Evolutionary conservation across 2,888 invertebrate genomes (phyloP), one percentile per base, ranked within the genome.

Genomic region (Sesia bembeciformis): DNA sequence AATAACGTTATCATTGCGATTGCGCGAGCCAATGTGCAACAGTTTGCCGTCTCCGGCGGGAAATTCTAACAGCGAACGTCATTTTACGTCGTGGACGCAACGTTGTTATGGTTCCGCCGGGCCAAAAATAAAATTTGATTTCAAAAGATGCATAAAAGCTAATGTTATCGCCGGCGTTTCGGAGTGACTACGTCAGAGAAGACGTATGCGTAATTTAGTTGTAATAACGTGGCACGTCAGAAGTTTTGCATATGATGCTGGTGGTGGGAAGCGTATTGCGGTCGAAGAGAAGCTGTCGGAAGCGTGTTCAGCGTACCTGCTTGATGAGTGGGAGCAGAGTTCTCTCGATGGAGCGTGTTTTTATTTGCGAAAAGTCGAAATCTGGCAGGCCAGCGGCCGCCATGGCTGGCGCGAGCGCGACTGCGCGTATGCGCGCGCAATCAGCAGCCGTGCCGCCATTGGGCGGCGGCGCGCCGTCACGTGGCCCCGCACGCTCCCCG

Each of bases 271-370:
- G 55, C 55, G 57, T 54, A 42, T 23, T 42, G 53, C 2, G 23
- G 23, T 23, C 23, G 23, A 2, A 23, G 23, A 23, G 23, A 23
- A 23, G 42, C 3, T n/a, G 60, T 58, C 57, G 65, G 70, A 72
- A 71, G 72, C 67, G 70, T 67, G 61, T 62, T 58, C 64, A 65
- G 72, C 84, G 71, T 94, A 97, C 97, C 96, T 97, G 97, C 88
- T 96, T 96, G 78, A 97, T 95, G 84, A 97, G 93, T 71, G 97
- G 97, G 80, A 97, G 94, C 74, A 97, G 93, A 70, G 97, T 97
- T 90, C 95, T 95, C 91, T 97, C 97, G 90, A 97, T 95, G 88
- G 97, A 97, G 92, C 95, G 95, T 74, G 97, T 97, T 90, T 95
- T 95, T 82, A 97, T 97, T 91, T 96, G 96, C 84, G 96, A 82